phyloP scores from a whole-genome alignment of 92 coral and sea anemone species.

The Micromussa lordhowensis region DNA sequence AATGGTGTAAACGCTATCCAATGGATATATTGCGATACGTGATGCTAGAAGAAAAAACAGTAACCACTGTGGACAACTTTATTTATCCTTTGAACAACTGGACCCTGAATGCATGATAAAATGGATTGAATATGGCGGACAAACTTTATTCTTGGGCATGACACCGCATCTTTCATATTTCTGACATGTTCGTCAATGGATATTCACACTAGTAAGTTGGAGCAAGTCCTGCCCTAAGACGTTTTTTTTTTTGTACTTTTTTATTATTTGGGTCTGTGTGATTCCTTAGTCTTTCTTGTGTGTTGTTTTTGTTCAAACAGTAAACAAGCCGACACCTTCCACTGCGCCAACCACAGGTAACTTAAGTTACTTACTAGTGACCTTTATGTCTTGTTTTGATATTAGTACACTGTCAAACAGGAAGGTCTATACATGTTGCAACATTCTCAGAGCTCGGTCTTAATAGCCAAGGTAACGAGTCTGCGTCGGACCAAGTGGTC shows the following conservation, averaged over 20 bases:
- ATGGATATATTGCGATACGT: no score
- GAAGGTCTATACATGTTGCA: not conserved
- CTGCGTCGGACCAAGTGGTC: no score
- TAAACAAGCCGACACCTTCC: constrained; percentile 22
- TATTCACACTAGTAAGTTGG: not conserved
- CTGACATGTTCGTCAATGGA: not conserved
- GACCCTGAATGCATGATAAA: not conserved
- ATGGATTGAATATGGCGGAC: not conserved
- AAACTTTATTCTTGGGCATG: not conserved
- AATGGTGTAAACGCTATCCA: no score
- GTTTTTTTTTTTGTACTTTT: not conserved
- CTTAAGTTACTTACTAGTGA: not conserved
- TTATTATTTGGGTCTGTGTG: not conserved
- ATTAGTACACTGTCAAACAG: not conserved
- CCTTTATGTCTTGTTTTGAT: not conserved
- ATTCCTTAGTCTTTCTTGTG: not conserved
- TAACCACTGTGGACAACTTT: no score
- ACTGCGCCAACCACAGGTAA: constrained; percentile 49
- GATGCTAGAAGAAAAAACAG: no score
- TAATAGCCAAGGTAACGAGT: not conserved
- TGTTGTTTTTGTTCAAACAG: not conserved
- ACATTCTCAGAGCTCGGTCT: not conserved
- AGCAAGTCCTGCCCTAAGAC: no score
- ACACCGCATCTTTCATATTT: not conserved
- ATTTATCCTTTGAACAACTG: no score